Evolutionary conservation across 1,140 invertebrate genomes (phyloP).

Genomic region (Caligus rogercresseyi): DNA sequence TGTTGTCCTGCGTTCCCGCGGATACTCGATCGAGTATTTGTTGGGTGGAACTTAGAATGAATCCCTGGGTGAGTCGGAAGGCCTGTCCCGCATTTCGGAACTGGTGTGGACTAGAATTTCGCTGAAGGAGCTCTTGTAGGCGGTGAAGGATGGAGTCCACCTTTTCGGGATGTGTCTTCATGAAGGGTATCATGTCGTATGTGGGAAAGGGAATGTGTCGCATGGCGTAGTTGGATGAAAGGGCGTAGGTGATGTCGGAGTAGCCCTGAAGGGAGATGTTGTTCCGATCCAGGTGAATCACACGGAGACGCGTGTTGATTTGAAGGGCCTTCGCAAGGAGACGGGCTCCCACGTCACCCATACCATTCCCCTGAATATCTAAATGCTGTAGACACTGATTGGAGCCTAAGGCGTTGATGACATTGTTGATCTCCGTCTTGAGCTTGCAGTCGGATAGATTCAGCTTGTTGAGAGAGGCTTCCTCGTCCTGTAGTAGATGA

Average conservation of each 20-base stretch:
- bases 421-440: slow-evolving; percentile 54
- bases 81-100: slow-evolving; percentile 25
- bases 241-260: slow-evolving; percentile 26
- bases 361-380: slow-evolving; percentile 59
- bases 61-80: slow-evolving; percentile 34
- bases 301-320: slow-evolving; percentile 69
- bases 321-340: slow-evolving; percentile 79
- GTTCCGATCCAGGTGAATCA: slow-evolving; percentile 71
- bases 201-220: slow-evolving; percentile 67
- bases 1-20: slow-evolving; percentile 57
- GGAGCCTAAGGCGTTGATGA: slow-evolving; percentile 67
- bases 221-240: slow-evolving; percentile 46
- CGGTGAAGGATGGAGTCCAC: slow-evolving; percentile 55
- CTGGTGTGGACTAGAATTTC: slow-evolving; percentile 56
- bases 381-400: slow-evolving; percentile 49
- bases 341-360: slow-evolving; percentile 75
- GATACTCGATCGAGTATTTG: slow-evolving; percentile 60
- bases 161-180: slow-evolving; percentile 57
- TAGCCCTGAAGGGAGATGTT: slow-evolving; percentile 70
- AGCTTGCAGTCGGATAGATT: slow-evolving; percentile 63
- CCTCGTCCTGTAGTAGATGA: slow-evolving; percentile 63
- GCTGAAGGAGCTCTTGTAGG: slow-evolving; percentile 56
- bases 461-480: slow-evolving; percentile 54
- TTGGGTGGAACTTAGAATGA: slow-evolving; percentile 59
- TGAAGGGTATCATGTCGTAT: slow-evolving; percentile 54